Conservation (phyloP, 2,113 vertebrate species). For the Blennius ocellaris region DNA sequence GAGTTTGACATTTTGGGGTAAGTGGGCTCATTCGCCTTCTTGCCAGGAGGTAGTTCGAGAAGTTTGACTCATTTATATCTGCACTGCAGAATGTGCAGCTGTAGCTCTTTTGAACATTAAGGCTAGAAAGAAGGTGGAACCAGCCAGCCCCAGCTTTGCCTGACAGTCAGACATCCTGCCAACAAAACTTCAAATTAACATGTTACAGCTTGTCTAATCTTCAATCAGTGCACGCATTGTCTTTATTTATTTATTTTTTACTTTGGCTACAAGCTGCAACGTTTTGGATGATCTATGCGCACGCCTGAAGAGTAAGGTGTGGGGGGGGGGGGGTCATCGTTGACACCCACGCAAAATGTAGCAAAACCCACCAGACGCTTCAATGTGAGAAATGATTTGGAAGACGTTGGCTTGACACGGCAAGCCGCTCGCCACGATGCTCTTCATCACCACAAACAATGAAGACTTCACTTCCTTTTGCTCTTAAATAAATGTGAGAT, state of each 20-base stretch:
- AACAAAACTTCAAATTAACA: neutral
- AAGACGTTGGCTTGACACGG: neutral
- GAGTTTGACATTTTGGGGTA: neutral
- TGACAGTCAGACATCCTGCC: neutral
- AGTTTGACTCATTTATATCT: neutral
- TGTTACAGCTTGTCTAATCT: neutral
- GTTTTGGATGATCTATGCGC: slow-evolving; percentile 24
- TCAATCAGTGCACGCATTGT: neutral
- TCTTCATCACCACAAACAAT: slow-evolving; percentile 48
- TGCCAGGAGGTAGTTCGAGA: neutral
- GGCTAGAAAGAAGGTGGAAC: neutral
- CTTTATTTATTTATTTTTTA: slow-evolving; percentile 23
- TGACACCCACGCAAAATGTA: slow-evolving; percentile 25
- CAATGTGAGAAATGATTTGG: slow-evolving; percentile 2
- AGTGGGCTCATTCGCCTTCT: neutral
- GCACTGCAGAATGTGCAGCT: neutral
- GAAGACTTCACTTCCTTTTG: slow-evolving; percentile 41
- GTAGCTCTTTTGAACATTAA: neutral
- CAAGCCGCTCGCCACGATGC: neutral
- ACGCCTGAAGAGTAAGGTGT: neutral
- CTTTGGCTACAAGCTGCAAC: slow-evolving; percentile 7
- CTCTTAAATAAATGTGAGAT: slow-evolving; percentile 64
- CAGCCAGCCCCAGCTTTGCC: neutral
- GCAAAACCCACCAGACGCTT: slow-evolving; percentile 29
- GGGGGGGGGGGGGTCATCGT: slow-evolving; percentile 5